phyloP scores from a whole-genome alignment of 2,113 vertebrate genomes.

The Thryonomys swinderianus region DNA sequence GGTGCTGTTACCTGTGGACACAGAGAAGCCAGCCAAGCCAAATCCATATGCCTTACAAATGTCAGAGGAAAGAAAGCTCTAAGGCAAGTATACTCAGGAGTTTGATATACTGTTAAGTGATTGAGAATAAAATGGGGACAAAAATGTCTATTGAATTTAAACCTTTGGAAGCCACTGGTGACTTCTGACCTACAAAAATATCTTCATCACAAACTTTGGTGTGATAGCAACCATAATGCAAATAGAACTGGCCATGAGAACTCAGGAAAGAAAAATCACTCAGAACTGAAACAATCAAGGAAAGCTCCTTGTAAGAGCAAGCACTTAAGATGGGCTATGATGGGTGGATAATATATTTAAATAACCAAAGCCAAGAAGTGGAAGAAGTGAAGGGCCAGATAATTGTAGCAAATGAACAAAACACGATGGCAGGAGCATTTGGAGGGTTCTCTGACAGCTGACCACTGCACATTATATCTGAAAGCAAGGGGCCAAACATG shows the following conservation, averaged over 20 bases:
- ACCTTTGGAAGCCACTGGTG: background rate
- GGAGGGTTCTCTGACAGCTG: background rate
- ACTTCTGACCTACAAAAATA: background rate
- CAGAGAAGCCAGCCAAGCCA: background rate
- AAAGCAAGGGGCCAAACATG: background rate
- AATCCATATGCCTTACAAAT: background rate
- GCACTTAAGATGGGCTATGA: background rate
- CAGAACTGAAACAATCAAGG: background rate
- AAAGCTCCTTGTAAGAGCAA: background rate
- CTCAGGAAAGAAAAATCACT: slow-evolving; percentile 4
- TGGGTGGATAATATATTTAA: background rate
- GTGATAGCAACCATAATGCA: background rate
- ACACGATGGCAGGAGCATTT: background rate
- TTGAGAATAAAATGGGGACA: background rate
- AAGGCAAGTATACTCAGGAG: background rate
- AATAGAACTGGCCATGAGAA: background rate
- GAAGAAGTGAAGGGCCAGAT: background rate
- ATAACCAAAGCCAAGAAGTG: background rate
- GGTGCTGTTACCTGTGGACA: slow-evolving; percentile 20
- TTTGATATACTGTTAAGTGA: background rate
- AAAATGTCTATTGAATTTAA: background rate
- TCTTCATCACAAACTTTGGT: background rate
- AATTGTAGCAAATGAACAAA: background rate
- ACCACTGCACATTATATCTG: background rate
- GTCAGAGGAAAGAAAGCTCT: background rate